These are phyloP conservation scores for Lerema accius DNA, from an alignment of 1,140 invertebrate genomes.

Conservation along the genomic window DNA sequence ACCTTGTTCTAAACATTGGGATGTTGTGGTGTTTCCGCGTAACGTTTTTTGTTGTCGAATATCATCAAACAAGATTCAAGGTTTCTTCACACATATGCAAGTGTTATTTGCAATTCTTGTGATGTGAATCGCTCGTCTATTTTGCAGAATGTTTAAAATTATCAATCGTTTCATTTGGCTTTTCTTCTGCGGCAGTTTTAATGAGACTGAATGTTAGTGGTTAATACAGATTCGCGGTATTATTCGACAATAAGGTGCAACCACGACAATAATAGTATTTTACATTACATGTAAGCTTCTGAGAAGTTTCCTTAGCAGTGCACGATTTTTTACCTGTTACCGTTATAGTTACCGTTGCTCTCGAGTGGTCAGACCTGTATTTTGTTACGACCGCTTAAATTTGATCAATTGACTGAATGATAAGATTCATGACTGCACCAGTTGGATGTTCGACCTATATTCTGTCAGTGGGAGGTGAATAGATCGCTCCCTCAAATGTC, in stretches of 20 bases:
- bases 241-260: background rate
- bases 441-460: conserved; percentile 45
- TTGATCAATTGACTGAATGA: conserved; percentile 62
- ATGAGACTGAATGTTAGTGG: no score
- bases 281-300: conserved; percentile 34
- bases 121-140: background rate
- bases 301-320: conserved; percentile 60
- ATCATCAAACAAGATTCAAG: conserved; percentile 26
- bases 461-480: conserved; percentile 27
- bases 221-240: no score
- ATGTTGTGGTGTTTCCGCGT: conserved; percentile 39
- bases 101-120: conserved; percentile 3
- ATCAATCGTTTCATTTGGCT: background rate
- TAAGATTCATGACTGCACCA: conserved; percentile 46
- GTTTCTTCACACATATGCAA: conserved; percentile 21
- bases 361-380: conserved; percentile 75
- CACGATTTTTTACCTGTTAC: conserved; percentile 72
- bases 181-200: background rate
- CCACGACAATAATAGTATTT: conserved; percentile 3
- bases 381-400: conserved; percentile 67
- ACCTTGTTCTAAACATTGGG: conserved; percentile 38
- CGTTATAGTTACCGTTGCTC: conserved; percentile 78
- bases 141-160: background rate
- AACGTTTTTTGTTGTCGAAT: conserved; percentile 38
- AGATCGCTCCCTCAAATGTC: background rate